Evolutionary conservation across 1,140 invertebrate species (phyloP).

Genomic region (Hyphantria cunea): DNA sequence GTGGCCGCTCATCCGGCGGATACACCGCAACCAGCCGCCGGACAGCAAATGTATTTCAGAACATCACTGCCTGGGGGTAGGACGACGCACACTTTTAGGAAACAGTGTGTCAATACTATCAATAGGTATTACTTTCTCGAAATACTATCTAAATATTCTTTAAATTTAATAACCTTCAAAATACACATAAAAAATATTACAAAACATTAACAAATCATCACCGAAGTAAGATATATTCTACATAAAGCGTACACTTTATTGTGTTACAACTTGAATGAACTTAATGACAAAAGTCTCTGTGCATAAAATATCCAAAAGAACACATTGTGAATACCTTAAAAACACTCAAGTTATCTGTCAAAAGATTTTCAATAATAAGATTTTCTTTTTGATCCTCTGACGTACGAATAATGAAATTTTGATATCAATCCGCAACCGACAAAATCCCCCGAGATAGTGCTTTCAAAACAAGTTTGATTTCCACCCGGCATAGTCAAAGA

Average conservation of each 20-base stretch:
- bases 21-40: slow-evolving; percentile 47
- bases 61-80: slow-evolving; percentile 32
- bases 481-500: slow-evolving; percentile 64
- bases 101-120: slow-evolving; percentile 38
- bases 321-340: too few species aligned
- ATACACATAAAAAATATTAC: neutral
- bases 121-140: slow-evolving; percentile 13
- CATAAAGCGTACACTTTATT: too few species aligned
- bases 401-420: slow-evolving; percentile 17
- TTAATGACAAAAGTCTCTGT: too few species aligned
- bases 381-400: slow-evolving; percentile 18
- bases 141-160: slow-evolving; percentile 6
- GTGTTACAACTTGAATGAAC: too few species aligned
- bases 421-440: slow-evolving; percentile 29
- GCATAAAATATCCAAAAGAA: too few species aligned
- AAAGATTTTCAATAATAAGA: slow-evolving; percentile 1
- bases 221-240: neutral
- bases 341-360: too few species aligned
- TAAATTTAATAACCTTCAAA: neutral
- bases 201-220: neutral
- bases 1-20: slow-evolving; percentile 48
- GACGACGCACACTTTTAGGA: slow-evolving; percentile 47
- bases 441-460: slow-evolving; percentile 38
- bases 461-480: slow-evolving; percentile 72
- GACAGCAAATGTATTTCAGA: slow-evolving; percentile 47